Percentiles rank a stretch among this genome's conserved stretches.
phyloP scores from a whole-genome alignment of 2,888 invertebrate genomes.

The Choreutis nemorana region DNA sequence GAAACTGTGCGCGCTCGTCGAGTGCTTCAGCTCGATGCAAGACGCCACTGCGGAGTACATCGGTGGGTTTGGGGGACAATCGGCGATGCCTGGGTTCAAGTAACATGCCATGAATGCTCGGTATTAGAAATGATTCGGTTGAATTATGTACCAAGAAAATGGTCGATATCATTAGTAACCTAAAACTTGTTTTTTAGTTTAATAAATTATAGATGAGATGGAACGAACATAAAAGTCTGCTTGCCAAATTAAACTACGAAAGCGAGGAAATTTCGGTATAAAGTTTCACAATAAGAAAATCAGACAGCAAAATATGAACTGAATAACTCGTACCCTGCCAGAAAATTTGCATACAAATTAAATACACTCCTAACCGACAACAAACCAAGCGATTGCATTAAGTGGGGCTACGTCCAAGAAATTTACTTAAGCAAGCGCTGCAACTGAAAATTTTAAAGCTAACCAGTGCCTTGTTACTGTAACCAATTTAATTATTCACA shows the following conservation, averaged over 20 bases:
- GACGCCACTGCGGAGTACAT: slow-evolving; percentile 41
- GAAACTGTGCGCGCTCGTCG: slow-evolving; percentile 41
- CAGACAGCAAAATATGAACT: too few species aligned
- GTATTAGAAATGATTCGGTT: too few species aligned
- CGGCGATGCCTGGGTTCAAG: slow-evolving; percentile 29
- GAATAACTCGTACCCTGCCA: slow-evolving; percentile 13
- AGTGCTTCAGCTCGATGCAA: slow-evolving; percentile 36
- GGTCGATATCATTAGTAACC: too few species aligned
- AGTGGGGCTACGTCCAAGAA: slow-evolving; percentile 16
- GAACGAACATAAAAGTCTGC: too few species aligned
- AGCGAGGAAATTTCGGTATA: too few species aligned
- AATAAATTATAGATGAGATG: too few species aligned
- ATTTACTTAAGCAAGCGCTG: slow-evolving; percentile 7
- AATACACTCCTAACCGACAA: slow-evolving; percentile 18
- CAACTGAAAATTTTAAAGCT: slow-evolving; percentile 1
- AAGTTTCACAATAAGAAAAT: too few species aligned
- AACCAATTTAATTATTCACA: slow-evolving; percentile 22
- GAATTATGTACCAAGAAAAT: too few species aligned
- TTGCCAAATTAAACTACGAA: too few species aligned
- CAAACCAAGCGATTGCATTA: slow-evolving; percentile 22
- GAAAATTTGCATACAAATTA: slow-evolving; percentile 21
- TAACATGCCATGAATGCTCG: too few species aligned
- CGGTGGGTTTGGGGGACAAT: slow-evolving; percentile 47
- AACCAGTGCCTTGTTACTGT: slow-evolving; percentile 14
- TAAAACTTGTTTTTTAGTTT: too few species aligned